phyloP scores from a whole-genome alignment of 1,140 invertebrate genomes.

The Harpegnathos saltator region DNA sequence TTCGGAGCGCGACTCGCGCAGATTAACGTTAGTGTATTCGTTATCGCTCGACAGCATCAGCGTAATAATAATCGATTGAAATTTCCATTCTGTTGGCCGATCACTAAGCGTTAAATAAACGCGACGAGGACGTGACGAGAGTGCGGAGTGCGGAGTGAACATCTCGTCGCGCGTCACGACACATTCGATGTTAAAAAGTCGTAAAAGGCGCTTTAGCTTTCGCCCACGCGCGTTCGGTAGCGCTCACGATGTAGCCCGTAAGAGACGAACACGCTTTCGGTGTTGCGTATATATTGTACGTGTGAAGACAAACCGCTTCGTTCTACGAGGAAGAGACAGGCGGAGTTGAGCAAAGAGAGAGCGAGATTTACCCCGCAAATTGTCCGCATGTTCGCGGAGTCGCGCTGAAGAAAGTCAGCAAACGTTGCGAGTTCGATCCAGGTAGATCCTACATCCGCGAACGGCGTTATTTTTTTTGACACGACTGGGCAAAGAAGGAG shows the following conservation, averaged over 20 bases:
- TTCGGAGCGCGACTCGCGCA: not conserved
- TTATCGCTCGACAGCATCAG: not conserved
- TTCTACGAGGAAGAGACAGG: not conserved
- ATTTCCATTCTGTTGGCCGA: constrained; percentile 23
- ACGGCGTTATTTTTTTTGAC: constrained; percentile 38
- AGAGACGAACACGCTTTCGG: constrained; percentile 53
- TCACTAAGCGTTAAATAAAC: constrained; percentile 7
- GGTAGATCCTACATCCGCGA: constrained; percentile 9
- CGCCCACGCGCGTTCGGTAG: constrained; percentile 3
- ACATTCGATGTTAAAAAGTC: constrained; percentile 26
- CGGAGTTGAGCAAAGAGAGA: not conserved
- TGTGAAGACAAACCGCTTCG: constrained; percentile 2
- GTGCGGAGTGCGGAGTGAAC: too few relatives aligned
- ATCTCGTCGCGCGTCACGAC: constrained; percentile 11
- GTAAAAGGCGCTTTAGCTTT: constrained; percentile 21
- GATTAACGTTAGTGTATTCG: not conserved
- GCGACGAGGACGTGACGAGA: not conserved
- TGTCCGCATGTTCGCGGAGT: not conserved
- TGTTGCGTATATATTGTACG: constrained; percentile 38
- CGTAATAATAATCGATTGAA: not conserved
- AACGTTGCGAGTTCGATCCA: constrained; percentile 31
- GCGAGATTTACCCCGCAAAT: not conserved
- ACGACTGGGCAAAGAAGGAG: not conserved
- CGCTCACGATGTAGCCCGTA: constrained; percentile 10
- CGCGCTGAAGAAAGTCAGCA: constrained; percentile 1